Base-by-base conservation (phyloP, 2,113 vertebrate species). In the Rutilus rutilus region DNA sequence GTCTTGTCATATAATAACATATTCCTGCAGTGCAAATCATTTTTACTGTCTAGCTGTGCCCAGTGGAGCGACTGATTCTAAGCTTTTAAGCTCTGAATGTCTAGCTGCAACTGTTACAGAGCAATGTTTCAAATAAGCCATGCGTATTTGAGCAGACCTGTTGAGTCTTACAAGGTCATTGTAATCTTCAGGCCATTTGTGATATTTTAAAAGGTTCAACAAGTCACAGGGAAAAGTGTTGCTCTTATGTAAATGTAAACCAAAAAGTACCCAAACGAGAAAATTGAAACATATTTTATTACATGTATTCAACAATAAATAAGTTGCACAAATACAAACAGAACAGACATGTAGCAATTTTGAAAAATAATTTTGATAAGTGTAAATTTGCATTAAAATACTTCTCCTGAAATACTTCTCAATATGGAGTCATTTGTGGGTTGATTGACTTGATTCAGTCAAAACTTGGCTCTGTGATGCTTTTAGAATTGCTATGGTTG, bases 201-300 rank as follows among this genome's bases (percentile, higher is more conserved):
- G 85, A 52, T 50, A 25, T 65, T 76, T 76, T 82, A 54, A 74
- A 86, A 73, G 21, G 39, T 27, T 17, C n/a, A 73, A 36, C 5
- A 17, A 57, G 47, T 79, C n/a, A 23, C 12, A 71, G 17, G 54
- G 17, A 54, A 21, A 83, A 83, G 25, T 39, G 30, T 36, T 33
- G 15, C 6, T 67, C 62, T 82, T 57, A 54, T 65, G 45, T 65
- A 86, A 82, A 60, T 60, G 39, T 42, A 65, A 19, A 1, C 36
- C 45, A 5, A n/a, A 52, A 54, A 4, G 6, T 7, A 82, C 27
- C 9, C 62, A 52, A 82, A 82, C 17, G 1, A 1, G 9, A 64
- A 81, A 47, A 50, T 65, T 25, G n/a, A 12, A 19, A 64, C 17
- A 50, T 9, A 82, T 69, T 82, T 67, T 67, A 82, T 82, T 65